A percentile compares a stretch with the other conserved stretches of the same genome.
These are phyloP conservation scores for Phaenicophaeus curvirostris DNA, from an alignment of 2,797 vertebrate species.

Conservation along the genomic window DNA sequence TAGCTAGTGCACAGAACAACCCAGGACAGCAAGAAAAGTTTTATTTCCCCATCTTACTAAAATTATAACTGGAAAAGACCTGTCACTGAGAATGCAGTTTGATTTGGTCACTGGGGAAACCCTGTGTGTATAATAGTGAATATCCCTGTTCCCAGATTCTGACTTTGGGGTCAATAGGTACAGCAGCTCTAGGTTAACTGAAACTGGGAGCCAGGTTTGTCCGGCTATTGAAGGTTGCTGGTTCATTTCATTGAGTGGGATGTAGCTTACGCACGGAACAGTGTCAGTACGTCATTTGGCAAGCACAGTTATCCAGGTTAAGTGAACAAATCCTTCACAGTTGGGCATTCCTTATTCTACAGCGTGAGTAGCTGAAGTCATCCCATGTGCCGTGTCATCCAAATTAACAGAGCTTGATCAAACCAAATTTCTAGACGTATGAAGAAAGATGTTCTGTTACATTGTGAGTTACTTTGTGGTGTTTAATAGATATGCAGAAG, in stretches of 20 bases:
- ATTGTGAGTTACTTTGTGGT: background rate
- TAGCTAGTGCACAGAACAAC: background rate
- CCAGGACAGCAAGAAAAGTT: background rate
- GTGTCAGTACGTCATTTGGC: accelerated
- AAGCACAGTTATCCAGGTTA: no score
- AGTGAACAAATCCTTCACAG: accelerated
- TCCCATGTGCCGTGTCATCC: accelerated
- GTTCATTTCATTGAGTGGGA: background rate
- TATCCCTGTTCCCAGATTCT: background rate
- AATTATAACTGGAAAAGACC: background rate
- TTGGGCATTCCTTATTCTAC: background rate
- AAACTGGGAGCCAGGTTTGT: background rate
- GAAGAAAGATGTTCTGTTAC: background rate
- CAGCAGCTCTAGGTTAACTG: background rate
- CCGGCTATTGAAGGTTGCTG: background rate
- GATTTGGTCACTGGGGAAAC: background rate
- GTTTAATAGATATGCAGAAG: background rate
- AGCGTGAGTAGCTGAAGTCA: accelerated
- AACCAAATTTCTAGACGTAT: background rate
- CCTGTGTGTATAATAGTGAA: accelerated
- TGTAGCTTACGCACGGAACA: accelerated
- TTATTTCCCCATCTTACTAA: background rate
- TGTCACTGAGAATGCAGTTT: background rate
- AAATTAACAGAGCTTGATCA: background rate
- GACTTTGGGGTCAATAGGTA: background rate